These are phyloP conservation scores for Odontothrips loti DNA, from an alignment of 2,888 invertebrate genomes.

Conservation along the genomic window DNA sequence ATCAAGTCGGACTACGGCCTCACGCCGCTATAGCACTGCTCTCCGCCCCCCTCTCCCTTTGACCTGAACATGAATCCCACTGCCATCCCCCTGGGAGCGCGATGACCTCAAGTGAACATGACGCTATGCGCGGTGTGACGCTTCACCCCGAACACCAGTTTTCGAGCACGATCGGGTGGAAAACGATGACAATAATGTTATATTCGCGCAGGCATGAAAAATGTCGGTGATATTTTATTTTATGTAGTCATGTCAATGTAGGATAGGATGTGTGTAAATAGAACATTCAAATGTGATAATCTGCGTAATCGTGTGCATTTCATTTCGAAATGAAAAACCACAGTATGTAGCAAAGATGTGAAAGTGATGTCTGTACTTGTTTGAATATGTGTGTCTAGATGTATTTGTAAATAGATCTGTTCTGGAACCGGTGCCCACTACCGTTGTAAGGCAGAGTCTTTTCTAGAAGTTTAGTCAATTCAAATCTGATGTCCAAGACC, in stretches of 20 bases:
- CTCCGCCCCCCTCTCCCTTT: neutral
- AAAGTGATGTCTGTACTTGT: constrained; percentile 6
- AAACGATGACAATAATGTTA: neutral
- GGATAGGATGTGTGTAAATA: neutral
- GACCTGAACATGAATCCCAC: neutral
- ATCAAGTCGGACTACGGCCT: constrained; percentile 85
- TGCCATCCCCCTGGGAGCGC: neutral
- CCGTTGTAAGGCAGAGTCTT: neutral
- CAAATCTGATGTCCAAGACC: too few relatives aligned
- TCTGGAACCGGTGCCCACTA: neutral
- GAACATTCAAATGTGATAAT: neutral
- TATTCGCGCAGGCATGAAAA: neutral
- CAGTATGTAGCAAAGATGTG: neutral
- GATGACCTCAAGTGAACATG: neutral
- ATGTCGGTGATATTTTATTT: constrained; percentile 15
- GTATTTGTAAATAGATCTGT: neutral
- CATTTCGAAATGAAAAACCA: neutral
- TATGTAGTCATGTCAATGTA: neutral
- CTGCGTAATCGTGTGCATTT: neutral
- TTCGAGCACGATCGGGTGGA: neutral
- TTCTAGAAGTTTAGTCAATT: neutral
- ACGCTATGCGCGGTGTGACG: neutral
- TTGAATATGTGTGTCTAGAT: constrained; percentile 14
- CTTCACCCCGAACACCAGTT: neutral
- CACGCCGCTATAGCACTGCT: constrained; percentile 49